Percentiles rank a stretch among this genome's conserved stretches.
Evolutionary conservation across 2,888 invertebrate species (phyloP).

Genomic region (Nephrotoma appendiculata): DNA sequence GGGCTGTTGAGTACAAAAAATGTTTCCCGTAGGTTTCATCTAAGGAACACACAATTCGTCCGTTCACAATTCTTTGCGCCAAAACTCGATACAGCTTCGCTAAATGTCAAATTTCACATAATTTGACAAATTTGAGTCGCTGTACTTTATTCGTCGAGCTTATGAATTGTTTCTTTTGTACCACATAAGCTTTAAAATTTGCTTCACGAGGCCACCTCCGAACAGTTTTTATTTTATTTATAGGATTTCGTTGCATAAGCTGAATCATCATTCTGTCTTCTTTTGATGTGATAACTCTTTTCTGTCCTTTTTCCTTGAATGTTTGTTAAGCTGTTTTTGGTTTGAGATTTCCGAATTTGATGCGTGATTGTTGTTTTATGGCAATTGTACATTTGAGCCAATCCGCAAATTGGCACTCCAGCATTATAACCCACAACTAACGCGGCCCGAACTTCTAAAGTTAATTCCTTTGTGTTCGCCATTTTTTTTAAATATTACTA

Average conservation of each 20-base stretch:
- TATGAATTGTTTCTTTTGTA: too few species aligned
- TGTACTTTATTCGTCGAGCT: not conserved
- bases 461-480: not conserved
- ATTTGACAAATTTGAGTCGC: not conserved
- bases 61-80: not conserved
- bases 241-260: not conserved
- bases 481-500: not conserved
- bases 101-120: not conserved
- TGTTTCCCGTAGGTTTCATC: not conserved
- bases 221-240: not conserved
- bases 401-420: not conserved
- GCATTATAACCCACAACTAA: not conserved
- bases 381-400: not conserved
- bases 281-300: too few species aligned
- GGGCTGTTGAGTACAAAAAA: not conserved
- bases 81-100: not conserved
- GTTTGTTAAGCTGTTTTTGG: too few species aligned
- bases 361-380: not conserved
- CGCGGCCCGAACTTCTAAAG: not conserved
- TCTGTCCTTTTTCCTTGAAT: too few species aligned
- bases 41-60: not conserved
- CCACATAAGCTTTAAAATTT: not conserved
- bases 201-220: not conserved
- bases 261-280: too few species aligned
- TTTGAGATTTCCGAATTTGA: too few species aligned